Evolutionary conservation across 1,140 invertebrate genomes (phyloP).

Genomic region (Brachionus paranguensis): DNA sequence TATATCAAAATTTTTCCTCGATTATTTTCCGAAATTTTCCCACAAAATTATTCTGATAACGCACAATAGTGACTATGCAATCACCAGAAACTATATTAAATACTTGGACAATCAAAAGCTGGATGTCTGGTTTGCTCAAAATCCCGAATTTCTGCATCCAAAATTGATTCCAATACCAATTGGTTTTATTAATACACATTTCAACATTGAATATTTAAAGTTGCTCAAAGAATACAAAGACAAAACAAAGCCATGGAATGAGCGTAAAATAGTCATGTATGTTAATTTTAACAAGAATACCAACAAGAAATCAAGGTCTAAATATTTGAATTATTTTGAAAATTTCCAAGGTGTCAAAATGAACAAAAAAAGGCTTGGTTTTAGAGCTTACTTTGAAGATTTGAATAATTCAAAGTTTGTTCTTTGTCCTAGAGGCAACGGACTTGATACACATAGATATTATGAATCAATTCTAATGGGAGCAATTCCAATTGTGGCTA

Average conservation of each 20-base stretch:
- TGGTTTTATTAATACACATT: neutral
- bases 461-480: neutral
- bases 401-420: conserved; percentile 7
- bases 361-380: neutral
- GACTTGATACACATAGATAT: neutral
- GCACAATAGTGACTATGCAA: neutral
- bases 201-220: neutral
- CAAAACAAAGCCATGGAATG: neutral
- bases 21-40: neutral
- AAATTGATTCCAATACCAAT: neutral
- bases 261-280: neutral
- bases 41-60: neutral
- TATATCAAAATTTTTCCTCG: neutral
- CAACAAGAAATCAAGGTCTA: neutral
- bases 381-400: neutral
- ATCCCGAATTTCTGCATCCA: neutral
- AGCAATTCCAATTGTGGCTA: neutral
- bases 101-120: neutral
- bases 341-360: neutral
- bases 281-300: neutral
- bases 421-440: neutral
- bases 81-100: neutral
- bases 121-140: neutral
- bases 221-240: neutral
- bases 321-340: neutral